Evolutionary conservation across 2,113 vertebrate species (phyloP).

Genomic region (Bos javanicus): DNA sequence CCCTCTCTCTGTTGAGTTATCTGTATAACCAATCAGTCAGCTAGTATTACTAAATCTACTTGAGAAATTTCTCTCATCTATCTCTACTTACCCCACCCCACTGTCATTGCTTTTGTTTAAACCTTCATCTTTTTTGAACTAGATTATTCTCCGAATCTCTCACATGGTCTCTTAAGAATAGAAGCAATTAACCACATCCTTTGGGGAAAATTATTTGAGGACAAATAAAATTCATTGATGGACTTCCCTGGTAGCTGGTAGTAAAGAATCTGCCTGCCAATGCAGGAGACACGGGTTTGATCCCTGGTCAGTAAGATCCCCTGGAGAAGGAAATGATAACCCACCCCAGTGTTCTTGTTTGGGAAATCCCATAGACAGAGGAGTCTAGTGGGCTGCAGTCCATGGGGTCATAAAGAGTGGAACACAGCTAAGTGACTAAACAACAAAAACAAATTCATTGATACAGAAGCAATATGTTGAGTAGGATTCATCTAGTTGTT

Average conservation of each 20-base stretch:
- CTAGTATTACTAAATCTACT: not conserved
- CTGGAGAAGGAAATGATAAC: not conserved
- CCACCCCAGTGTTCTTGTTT: not conserved
- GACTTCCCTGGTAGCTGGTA: not conserved
- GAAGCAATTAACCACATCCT: not conserved
- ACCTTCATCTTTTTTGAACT: not conserved
- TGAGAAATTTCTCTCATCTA: not conserved
- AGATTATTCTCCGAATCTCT: not conserved
- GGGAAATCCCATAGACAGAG: not conserved
- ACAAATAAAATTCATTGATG: not conserved
- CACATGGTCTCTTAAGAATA: not conserved
- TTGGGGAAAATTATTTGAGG: not conserved
- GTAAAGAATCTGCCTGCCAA: not conserved
- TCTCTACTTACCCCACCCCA: not conserved
- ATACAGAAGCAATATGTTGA: not conserved
- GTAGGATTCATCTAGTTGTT: not conserved
- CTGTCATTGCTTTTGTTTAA: not conserved
- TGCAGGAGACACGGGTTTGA: not conserved
- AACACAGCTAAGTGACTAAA: not conserved
- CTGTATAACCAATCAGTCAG: not conserved
- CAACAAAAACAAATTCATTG: not conserved
- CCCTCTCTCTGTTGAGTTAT: not conserved
- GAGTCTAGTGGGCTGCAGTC: not conserved
- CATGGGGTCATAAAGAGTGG: not conserved
- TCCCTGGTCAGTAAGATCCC: not conserved